Conservation (phyloP, 2,113 vertebrate species). For the Pelvicachromis taeniatus region DNA sequence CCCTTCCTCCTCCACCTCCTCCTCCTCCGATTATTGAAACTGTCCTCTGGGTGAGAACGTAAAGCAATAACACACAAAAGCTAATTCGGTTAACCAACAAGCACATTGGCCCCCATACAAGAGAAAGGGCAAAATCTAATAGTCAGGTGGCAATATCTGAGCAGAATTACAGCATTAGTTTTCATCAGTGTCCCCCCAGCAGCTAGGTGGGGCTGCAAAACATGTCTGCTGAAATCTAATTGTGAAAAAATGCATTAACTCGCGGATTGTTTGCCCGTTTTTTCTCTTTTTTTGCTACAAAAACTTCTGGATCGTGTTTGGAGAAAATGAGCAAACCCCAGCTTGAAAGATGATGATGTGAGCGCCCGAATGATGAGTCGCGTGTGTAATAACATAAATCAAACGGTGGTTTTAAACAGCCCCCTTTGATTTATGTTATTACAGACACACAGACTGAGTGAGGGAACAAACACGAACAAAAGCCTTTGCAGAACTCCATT, state of each 20-base stretch:
- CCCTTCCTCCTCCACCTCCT: neutral
- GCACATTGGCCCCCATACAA: constrained; percentile 64
- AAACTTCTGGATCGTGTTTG: constrained; percentile 21
- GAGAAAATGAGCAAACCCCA: constrained; percentile 7
- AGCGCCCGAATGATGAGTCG: neutral
- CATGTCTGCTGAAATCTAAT: constrained; percentile 58
- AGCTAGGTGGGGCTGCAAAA: constrained; percentile 52
- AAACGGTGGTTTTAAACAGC: neutral
- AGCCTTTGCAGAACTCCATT: neutral
- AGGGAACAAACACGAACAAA: neutral
- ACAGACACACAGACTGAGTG: neutral
- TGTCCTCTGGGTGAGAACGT: constrained; percentile 68
- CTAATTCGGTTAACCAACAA: constrained; percentile 72
- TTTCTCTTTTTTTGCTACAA: neutral
- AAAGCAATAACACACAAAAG: constrained; percentile 70
- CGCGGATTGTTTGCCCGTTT: constrained; percentile 39
- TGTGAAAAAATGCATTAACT: constrained; percentile 52
- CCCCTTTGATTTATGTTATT: neutral
- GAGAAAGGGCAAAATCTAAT: constrained; percentile 74
- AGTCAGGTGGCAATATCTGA: constrained; percentile 72
- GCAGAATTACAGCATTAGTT: constrained; percentile 76
- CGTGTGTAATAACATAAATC: constrained; percentile 6
- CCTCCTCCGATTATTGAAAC: constrained; percentile 57
- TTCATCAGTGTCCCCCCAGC: constrained; percentile 73
- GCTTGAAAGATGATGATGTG: neutral